A percentile compares a stretch with the other conserved stretches of the same genome.
These are phyloP conservation scores for Caretta caretta DNA, from an alignment of 2,113 vertebrate genomes.

Conservation along the genomic window DNA sequence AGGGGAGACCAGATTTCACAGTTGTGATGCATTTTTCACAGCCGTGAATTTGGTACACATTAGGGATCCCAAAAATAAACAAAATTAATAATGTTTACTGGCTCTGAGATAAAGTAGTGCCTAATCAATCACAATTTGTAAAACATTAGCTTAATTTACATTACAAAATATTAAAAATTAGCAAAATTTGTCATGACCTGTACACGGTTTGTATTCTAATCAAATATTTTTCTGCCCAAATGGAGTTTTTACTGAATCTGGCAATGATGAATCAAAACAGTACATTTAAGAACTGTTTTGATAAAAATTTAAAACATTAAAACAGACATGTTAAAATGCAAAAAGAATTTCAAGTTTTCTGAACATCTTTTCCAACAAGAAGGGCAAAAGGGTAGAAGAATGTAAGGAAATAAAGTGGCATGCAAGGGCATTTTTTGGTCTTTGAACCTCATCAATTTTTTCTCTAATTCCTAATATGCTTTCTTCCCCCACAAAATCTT, in stretches of 20 bases:
- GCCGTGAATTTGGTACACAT: too few species aligned
- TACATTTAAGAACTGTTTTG: neutral
- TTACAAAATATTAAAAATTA: neutral
- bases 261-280: neutral
- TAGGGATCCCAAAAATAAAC: neutral
- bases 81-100: neutral
- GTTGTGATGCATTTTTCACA: too few species aligned
- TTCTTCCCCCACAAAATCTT: too few species aligned
- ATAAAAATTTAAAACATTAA: neutral
- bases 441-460: neutral
- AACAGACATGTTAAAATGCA: neutral
- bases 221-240: neutral
- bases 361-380: neutral
- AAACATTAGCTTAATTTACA: neutral
- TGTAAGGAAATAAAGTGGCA: neutral
- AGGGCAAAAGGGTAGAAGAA: neutral
- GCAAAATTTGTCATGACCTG: neutral
- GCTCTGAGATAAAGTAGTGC: neutral
- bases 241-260: neutral
- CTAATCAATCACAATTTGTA: neutral
- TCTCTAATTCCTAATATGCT: neutral
- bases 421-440: neutral
- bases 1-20: too few species aligned
- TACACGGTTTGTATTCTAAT: neutral
- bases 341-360: neutral